Evolutionary conservation across 2,797 vertebrate genomes (phyloP).

Genomic region (Sardinella longiceps): DNA sequence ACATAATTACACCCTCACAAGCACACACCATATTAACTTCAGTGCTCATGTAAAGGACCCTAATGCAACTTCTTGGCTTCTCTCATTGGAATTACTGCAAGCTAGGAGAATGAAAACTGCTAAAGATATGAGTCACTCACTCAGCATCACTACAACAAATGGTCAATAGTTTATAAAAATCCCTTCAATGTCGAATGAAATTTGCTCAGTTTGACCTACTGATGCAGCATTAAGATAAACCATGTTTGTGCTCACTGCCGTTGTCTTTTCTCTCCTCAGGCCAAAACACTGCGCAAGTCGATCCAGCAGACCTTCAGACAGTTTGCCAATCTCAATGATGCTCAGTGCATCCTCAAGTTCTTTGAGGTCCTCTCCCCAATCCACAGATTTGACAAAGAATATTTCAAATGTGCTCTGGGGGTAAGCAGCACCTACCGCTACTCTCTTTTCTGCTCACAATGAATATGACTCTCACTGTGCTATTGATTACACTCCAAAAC

Average conservation of each 20-base stretch:
- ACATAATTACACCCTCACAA: constrained; percentile 28
- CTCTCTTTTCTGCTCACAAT: not conserved
- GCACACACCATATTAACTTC: not conserved
- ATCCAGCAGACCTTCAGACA: constrained; percentile 98
- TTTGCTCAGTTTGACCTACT: not conserved
- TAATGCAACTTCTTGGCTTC: not conserved
- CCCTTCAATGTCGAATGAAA: not conserved
- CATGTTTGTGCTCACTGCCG: not conserved
- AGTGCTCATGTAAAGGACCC: not conserved
- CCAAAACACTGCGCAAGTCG: constrained; percentile 93
- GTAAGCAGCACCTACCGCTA: constrained; percentile 78
- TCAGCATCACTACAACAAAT: not conserved
- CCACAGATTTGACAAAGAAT: constrained; percentile 97
- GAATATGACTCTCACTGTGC: not conserved
- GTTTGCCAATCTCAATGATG: constrained; percentile 95
- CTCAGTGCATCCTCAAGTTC: constrained; percentile 98
- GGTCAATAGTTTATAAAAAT: not conserved
- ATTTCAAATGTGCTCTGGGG: constrained; percentile 97
- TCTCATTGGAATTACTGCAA: not conserved
- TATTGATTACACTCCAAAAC: not conserved
- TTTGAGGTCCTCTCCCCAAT: constrained; percentile 96
- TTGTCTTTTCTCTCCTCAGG: constrained; percentile 68
- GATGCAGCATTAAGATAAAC: not conserved
- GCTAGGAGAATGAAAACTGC: not conserved
- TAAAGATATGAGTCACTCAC: not conserved